phyloP scores from a whole-genome alignment of 2,888 invertebrate species.

The Apantesis nais region DNA sequence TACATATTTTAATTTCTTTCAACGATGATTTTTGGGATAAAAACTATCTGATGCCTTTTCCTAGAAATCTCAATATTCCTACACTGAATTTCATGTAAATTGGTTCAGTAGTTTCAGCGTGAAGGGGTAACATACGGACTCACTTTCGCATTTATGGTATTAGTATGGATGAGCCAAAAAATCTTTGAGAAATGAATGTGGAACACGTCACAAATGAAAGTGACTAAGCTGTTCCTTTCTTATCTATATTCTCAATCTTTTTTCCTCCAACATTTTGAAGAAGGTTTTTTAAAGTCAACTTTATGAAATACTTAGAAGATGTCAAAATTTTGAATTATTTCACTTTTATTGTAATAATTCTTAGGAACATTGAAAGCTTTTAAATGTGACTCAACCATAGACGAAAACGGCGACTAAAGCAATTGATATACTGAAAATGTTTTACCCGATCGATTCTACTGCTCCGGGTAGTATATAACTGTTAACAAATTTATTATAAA shows the following conservation, averaged over 20 bases:
- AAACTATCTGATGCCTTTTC: no score
- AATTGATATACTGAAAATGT: slow-evolving; percentile 12
- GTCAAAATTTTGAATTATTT: not conserved
- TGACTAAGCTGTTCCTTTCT: not conserved
- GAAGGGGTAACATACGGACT: no score
- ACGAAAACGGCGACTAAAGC: not conserved
- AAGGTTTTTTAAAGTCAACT: not conserved
- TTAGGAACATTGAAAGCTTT: not conserved
- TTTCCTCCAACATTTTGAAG: not conserved
- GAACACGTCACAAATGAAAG: not conserved
- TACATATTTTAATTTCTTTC: no score
- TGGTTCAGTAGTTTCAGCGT: no score
- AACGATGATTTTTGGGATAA: no score
- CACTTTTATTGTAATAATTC: not conserved
- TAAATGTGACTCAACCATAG: not conserved
- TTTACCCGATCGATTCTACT: slow-evolving; percentile 1
- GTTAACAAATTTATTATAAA: slow-evolving; percentile 6
- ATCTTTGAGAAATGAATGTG: no score
- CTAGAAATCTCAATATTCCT: no score
- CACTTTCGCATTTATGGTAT: no score
- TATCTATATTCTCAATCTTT: not conserved
- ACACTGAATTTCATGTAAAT: no score
- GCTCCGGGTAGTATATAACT: not conserved
- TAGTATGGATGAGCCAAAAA: no score
- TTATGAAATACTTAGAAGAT: not conserved